A percentile compares a stretch with the other conserved stretches of the same genome.
Evolutionary conservation across 1,140 invertebrate species (phyloP).

Genomic region (Drosophila santomea): DNA sequence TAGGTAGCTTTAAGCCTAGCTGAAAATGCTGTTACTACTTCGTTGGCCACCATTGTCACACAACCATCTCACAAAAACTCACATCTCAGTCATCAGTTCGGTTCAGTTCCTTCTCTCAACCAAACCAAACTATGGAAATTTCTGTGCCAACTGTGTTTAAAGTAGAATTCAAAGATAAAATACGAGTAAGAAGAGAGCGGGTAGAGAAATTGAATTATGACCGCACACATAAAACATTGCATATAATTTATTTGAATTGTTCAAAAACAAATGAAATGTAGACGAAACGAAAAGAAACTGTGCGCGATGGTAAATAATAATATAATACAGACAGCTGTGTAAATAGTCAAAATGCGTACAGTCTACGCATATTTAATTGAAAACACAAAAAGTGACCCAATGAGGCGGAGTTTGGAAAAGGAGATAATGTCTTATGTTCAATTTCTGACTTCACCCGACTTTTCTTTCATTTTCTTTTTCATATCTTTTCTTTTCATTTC

Average conservation of each 20-base stretch:
- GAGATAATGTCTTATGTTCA: slow-evolving; percentile 20
- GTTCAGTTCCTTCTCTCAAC: slow-evolving; percentile 69
- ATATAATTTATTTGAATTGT: slow-evolving; percentile 69
- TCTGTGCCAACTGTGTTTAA: slow-evolving; percentile 75
- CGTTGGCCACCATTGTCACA: slow-evolving; percentile 38
- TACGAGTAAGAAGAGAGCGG: slow-evolving; percentile 26
- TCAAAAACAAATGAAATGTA: slow-evolving; percentile 35
- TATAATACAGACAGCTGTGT: slow-evolving; percentile 72
- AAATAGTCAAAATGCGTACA: slow-evolving; percentile 71
- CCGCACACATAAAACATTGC: slow-evolving; percentile 60
- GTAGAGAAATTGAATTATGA: slow-evolving; percentile 66
- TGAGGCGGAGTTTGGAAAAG: slow-evolving; percentile 1
- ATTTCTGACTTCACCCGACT: slow-evolving; percentile 22
- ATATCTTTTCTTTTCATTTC: too few relatives aligned
- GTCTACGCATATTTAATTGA: slow-evolving; percentile 49
- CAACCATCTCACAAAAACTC: slow-evolving; percentile 6
- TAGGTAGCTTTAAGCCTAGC: slow-evolving; percentile 51
- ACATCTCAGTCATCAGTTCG: slow-evolving; percentile 54
- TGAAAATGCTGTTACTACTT: slow-evolving; percentile 22
- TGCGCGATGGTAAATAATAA: slow-evolving; percentile 59
- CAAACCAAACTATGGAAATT: slow-evolving; percentile 64
- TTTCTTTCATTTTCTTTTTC: neutral
- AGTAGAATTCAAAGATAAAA: slow-evolving; percentile 50
- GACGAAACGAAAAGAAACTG: slow-evolving; percentile 23
- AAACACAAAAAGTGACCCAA: slow-evolving; percentile 12